Evolutionary conservation across 23 tunicate species (phyloP).

Genomic region (Diplosoma virens): DNA sequence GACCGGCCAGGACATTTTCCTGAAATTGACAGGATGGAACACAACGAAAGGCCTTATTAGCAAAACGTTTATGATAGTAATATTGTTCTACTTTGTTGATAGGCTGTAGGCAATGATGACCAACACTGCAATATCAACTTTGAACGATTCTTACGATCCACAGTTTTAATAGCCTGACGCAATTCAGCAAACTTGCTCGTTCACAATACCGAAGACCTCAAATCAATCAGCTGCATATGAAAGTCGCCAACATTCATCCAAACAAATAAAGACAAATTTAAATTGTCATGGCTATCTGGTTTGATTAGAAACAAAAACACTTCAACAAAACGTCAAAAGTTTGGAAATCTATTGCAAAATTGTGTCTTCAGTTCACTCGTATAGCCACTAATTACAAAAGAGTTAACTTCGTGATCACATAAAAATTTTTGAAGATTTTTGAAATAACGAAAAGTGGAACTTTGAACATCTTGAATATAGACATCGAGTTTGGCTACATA

Average conservation of each 20-base stretch:
- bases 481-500: conserved; percentile 64
- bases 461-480: conserved; percentile 55
- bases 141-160: conserved; percentile 29
- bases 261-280: conserved; percentile 48
- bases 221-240: conserved; percentile 56
- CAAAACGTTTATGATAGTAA: too few relatives aligned
- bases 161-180: conserved; percentile 54
- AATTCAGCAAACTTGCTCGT: conserved; percentile 52
- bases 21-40: too few relatives aligned
- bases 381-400: conserved; percentile 37
- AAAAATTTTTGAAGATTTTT: conserved; percentile 54
- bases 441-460: conserved; percentile 53
- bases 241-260: conserved; percentile 69
- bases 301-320: conserved; percentile 64
- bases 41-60: too few relatives aligned
- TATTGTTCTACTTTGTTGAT: too few relatives aligned
- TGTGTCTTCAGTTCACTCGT: conserved; percentile 50
- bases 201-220: conserved; percentile 49
- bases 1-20: too few relatives aligned
- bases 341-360: conserved; percentile 62
- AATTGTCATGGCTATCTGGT: conserved; percentile 61
- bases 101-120: conserved; percentile 84
- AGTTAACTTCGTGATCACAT: conserved; percentile 50
- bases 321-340: conserved; percentile 52
- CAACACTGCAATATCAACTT: conserved; percentile 44